Evolutionary conservation across 2,888 invertebrate genomes (phyloP), one percentile per base, ranked within the genome.

Genomic region (Diaprepes abbreviatus): DNA sequence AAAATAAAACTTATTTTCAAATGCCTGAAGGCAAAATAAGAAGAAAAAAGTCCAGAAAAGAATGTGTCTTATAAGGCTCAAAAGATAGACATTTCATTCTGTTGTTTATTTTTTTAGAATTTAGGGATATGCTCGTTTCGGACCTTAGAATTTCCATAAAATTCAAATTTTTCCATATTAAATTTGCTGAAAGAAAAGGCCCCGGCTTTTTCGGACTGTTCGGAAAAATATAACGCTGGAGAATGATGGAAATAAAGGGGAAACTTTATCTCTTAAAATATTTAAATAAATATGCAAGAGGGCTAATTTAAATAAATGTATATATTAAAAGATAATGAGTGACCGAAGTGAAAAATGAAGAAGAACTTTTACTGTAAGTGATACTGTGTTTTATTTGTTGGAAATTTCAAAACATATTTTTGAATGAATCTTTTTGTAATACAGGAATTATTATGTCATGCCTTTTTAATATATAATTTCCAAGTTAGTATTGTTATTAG

Each of bases 91-190:
- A 50, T 50, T 50, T 50, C 48, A 16, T 50, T 50, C 28, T 50
- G 48, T 50, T 28, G 45, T 45, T 45, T 45, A 45, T 45, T 28
- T 28, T 50, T 45, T 48, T 50, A 14, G 14, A 28, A 28, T 28
- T 50, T 31, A 14, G 28, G 28, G 28, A 50, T 50, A 24, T 1
- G 14, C 16, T 16, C 38, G 14, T 6, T 28, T 28, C 14, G 48
- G 48, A 50, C 48, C 7, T 12, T 12, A 14, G 28, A 31, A 48
- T 50, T 50, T 50, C 21, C 48, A 50, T 50, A 50, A 50, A 50
- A 50, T 50, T 50, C 48, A 50, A 50, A 50, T 50, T 50, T 50
- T 50, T n/a, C 28, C 48, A 21, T 28, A 50, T 50, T 50, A 50
- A 50, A 50, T 50, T 50, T 28, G 14, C 28, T 7, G 16, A 28